A percentile compares a stretch with the other conserved stretches of the same genome.
These are phyloP conservation scores for Zaprionus kolodkinae DNA, from an alignment of 1,140 invertebrate genomes.

Conservation along the genomic window DNA sequence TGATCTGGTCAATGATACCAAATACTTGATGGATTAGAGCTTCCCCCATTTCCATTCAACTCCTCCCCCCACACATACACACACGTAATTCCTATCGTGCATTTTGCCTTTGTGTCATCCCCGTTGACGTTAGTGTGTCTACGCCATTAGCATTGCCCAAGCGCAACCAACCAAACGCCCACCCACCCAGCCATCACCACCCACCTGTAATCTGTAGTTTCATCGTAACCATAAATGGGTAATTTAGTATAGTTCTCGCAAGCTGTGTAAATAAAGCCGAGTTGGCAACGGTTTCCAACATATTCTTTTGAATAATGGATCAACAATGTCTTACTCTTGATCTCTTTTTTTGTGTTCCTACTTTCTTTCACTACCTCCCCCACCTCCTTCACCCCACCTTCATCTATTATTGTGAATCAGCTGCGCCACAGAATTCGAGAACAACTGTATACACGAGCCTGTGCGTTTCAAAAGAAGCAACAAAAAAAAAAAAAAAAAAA, in stretches of 20 bases:
- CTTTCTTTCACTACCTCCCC: background rate
- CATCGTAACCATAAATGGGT: slow-evolving; percentile 17
- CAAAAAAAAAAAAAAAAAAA: too few species aligned
- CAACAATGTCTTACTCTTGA: slow-evolving; percentile 6
- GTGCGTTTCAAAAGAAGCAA: background rate
- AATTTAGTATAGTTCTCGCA: slow-evolving; percentile 21
- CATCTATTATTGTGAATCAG: background rate
- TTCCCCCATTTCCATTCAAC: background rate
- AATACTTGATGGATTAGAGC: slow-evolving; percentile 71
- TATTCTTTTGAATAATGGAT: slow-evolving; percentile 12
- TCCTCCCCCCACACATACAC: background rate
- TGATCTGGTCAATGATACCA: slow-evolving; percentile 59
- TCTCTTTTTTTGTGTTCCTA: slow-evolving; percentile 1
- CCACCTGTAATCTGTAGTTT: slow-evolving; percentile 19
- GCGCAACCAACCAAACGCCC: slow-evolving; percentile 2
- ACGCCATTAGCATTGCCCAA: background rate
- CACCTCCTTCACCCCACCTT: too few species aligned
- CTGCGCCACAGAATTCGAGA: background rate
- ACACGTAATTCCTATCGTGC: too few species aligned
- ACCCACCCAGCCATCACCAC: slow-evolving; percentile 6
- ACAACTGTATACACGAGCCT: slow-evolving; percentile 25
- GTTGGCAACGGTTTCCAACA: slow-evolving; percentile 36
- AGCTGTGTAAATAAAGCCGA: slow-evolving; percentile 57
- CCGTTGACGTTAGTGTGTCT: background rate
- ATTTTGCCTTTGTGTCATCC: background rate